These are phyloP conservation scores for Lepisosteus oculatus DNA, from an alignment of 2,113 vertebrate genomes.

Conservation along the genomic window DNA sequence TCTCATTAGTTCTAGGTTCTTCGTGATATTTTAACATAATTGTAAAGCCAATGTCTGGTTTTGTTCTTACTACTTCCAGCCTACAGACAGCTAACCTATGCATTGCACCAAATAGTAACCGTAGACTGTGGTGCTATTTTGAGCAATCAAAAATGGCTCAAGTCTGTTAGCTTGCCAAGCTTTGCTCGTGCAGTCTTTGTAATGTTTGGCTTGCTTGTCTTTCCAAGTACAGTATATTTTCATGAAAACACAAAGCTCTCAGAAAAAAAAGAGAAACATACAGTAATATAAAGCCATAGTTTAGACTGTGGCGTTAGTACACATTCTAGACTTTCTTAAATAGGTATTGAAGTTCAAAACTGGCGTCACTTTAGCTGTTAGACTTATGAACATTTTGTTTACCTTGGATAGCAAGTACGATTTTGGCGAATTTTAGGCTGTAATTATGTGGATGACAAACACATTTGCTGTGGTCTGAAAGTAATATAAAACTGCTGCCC, in stretches of 20 bases:
- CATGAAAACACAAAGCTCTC: neutral
- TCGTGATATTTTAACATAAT: no score
- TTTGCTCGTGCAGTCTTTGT: neutral
- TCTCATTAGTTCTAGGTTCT: no score
- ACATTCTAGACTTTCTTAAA: neutral
- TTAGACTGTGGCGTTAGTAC: neutral
- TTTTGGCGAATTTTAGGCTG: conserved; percentile 10
- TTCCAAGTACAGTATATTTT: neutral
- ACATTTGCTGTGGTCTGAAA: conserved; percentile 4
- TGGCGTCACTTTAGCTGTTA: neutral
- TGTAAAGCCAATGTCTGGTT: neutral
- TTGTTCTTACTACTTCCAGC: neutral
- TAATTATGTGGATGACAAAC: neutral
- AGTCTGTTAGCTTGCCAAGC: neutral
- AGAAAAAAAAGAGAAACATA: neutral
- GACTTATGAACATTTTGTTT: neutral
- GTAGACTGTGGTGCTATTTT: conserved; percentile 1
- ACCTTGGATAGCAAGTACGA: neutral
- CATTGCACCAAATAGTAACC: conserved; percentile 17
- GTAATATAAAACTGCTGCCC: neutral
- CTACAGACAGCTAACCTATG: conserved; percentile 25
- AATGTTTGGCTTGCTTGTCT: neutral
- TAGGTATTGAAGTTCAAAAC: neutral
- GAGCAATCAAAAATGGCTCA: conserved; percentile 10
- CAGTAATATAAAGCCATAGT: neutral